A percentile compares a stretch with the other conserved stretches of the same genome.
Evolutionary conservation across 2,113 vertebrate species (phyloP).

Genomic region (Brienomyrus brachyistius): DNA sequence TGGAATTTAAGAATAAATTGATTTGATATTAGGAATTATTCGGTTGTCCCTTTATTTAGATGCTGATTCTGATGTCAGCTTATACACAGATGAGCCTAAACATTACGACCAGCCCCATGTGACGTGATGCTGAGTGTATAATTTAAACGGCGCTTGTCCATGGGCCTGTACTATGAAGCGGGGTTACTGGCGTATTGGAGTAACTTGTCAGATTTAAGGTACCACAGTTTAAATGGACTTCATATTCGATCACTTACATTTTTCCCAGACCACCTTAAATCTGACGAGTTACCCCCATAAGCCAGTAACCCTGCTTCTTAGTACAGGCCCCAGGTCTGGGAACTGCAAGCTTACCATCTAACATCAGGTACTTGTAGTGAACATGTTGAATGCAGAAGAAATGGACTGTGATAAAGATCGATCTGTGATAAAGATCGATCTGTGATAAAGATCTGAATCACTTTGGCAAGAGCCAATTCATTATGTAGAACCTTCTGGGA

Average conservation of each 20-base stretch:
- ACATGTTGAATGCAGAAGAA: background rate
- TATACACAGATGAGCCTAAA: background rate
- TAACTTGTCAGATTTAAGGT: too few species aligned
- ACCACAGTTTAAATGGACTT: too few species aligned
- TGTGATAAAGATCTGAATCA: background rate
- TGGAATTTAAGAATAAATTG: conserved; percentile 1
- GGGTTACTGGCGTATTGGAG: too few species aligned
- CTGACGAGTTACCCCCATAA: too few species aligned
- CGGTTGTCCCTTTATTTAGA: background rate
- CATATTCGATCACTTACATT: too few species aligned
- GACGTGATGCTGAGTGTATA: background rate
- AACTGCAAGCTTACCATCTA: too few species aligned
- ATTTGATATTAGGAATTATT: background rate
- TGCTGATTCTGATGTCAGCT: background rate
- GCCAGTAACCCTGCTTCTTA: too few species aligned
- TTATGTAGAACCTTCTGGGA: background rate
- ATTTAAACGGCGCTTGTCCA: too few species aligned
- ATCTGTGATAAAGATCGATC: background rate
- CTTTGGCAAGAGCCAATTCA: background rate
- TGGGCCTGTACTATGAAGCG: too few species aligned
- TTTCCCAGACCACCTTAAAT: too few species aligned
- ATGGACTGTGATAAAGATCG: background rate
- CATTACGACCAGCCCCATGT: background rate
- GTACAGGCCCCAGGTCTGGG: too few species aligned
- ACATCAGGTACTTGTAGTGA: background rate